These are phyloP conservation scores for Hippopotamus amphibius DNA, from an alignment of 2,113 vertebrate genomes.

Conservation along the genomic window DNA sequence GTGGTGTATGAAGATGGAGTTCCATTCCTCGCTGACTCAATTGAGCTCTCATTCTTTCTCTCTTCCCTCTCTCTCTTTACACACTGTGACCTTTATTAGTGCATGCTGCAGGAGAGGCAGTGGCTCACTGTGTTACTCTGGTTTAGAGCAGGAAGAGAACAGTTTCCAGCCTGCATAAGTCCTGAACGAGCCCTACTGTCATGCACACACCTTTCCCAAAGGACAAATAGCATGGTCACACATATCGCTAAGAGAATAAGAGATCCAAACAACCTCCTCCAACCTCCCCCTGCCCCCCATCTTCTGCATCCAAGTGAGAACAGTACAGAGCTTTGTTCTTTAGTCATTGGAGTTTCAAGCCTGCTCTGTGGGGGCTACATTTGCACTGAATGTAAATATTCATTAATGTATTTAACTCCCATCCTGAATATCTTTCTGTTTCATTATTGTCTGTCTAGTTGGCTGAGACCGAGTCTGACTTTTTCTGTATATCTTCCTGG, in stretches of 20 bases:
- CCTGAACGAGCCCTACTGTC: not conserved
- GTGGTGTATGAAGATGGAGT: not conserved
- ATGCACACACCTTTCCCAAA: not conserved
- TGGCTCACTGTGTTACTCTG: not conserved
- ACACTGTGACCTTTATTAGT: constrained; percentile 8
- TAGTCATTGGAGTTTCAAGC: constrained; percentile 50
- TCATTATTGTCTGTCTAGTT: constrained; percentile 69
- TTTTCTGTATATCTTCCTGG: constrained; percentile 53
- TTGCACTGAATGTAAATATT: constrained; percentile 75
- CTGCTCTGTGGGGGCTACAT: constrained; percentile 62
- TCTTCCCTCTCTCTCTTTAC: not conserved
- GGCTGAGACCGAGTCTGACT: constrained; percentile 58
- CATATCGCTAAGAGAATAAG: not conserved
- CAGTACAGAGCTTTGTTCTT: constrained; percentile 59
- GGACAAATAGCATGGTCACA: not conserved
- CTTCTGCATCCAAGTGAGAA: constrained; percentile 55
- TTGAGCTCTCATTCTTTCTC: not conserved
- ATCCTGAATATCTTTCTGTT: constrained; percentile 66
- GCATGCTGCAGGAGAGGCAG: not conserved
- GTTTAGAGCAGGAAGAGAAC: constrained; percentile 15
- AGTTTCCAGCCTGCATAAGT: not conserved
- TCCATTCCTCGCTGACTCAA: not conserved
- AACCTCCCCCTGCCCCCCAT: not conserved
- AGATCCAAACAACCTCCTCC: constrained; percentile 13
- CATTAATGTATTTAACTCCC: constrained; percentile 69